phyloP scores from a whole-genome alignment of 2,888 invertebrate genomes.

The Encarsia formosa region DNA sequence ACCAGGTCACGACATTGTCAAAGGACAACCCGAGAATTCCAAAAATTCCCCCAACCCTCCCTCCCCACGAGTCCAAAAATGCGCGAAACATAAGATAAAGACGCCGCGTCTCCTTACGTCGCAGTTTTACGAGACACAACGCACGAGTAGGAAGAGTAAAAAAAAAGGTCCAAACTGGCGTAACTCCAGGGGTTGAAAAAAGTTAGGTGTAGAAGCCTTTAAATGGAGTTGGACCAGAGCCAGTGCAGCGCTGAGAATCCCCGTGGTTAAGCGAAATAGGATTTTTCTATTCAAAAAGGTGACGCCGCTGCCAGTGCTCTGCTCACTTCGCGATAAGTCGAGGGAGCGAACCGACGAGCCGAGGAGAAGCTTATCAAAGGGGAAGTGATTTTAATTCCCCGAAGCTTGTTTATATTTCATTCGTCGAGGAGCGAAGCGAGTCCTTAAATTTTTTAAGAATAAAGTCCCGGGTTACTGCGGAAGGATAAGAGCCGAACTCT shows the following conservation, averaged over 20 bases:
- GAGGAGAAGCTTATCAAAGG: constrained; percentile 23
- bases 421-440: constrained; percentile 10
- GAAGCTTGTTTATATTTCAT: constrained; percentile 23
- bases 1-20: too few relatives aligned
- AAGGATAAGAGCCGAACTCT: background rate
- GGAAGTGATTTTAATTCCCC: constrained; percentile 21
- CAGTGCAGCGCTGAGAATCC: constrained; percentile 32
- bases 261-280: constrained; percentile 34
- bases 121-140: constrained; percentile 24
- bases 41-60: too few relatives aligned
- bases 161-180: constrained; percentile 32
- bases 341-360: background rate
- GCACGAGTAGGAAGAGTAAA: constrained; percentile 1
- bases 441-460: constrained; percentile 20
- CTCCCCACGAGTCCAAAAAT: too few relatives aligned
- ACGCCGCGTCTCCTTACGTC: constrained; percentile 24
- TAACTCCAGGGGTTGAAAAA: constrained; percentile 31
- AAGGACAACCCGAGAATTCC: too few relatives aligned
- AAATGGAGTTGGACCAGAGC: constrained; percentile 37
- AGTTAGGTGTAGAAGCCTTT: constrained; percentile 32
- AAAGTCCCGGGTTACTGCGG: background rate
- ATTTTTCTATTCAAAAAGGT: constrained; percentile 39
- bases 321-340: too few relatives aligned
- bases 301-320: too few relatives aligned
- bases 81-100: too few relatives aligned